phyloP scores from a whole-genome alignment of 2,888 invertebrate species.

The Mamestra brassicae region DNA sequence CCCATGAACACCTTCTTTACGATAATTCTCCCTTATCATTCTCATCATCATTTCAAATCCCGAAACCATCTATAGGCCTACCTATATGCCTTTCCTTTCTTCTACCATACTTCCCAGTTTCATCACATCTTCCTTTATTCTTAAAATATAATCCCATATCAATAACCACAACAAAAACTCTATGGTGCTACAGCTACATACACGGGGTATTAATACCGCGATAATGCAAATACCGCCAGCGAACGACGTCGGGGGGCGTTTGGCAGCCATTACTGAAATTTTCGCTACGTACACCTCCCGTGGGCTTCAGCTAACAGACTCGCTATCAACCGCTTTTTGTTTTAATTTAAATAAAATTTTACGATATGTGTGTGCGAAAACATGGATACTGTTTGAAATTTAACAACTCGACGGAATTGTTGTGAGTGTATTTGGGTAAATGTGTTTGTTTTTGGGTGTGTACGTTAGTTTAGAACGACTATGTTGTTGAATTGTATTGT shows the following conservation, averaged over 20 bases:
- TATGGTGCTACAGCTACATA: slow-evolving; percentile 75
- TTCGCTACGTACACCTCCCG: slow-evolving; percentile 80
- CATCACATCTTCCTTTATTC: slow-evolving; percentile 1
- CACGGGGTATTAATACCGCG: slow-evolving; percentile 81
- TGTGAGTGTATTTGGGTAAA: slow-evolving; percentile 17
- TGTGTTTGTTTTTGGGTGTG: slow-evolving; percentile 25
- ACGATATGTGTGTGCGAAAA: slow-evolving; percentile 68
- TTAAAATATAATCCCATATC: slow-evolving; percentile 50
- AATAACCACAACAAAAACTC: slow-evolving; percentile 65
- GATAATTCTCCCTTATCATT: neutral
- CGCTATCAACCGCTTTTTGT: slow-evolving; percentile 78
- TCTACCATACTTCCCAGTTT: neutral
- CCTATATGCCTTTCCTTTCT: neutral
- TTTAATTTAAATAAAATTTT: slow-evolving; percentile 79
- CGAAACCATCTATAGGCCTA: neutral
- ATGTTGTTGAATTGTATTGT: slow-evolving; percentile 46
- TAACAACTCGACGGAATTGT: slow-evolving; percentile 60
- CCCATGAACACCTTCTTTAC: slow-evolving; percentile 2
- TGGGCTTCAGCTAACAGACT: slow-evolving; percentile 80
- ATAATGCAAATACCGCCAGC: slow-evolving; percentile 84
- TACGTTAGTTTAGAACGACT: slow-evolving; percentile 35
- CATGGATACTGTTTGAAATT: slow-evolving; percentile 65
- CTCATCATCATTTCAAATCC: neutral
- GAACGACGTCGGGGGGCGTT: slow-evolving; percentile 78
- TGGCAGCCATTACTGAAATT: slow-evolving; percentile 82